Percentiles rank a stretch among this genome's conserved stretches.
Conservation (phyloP, 1,140 invertebrate species). For the Notospermus geniculatus region DNA sequence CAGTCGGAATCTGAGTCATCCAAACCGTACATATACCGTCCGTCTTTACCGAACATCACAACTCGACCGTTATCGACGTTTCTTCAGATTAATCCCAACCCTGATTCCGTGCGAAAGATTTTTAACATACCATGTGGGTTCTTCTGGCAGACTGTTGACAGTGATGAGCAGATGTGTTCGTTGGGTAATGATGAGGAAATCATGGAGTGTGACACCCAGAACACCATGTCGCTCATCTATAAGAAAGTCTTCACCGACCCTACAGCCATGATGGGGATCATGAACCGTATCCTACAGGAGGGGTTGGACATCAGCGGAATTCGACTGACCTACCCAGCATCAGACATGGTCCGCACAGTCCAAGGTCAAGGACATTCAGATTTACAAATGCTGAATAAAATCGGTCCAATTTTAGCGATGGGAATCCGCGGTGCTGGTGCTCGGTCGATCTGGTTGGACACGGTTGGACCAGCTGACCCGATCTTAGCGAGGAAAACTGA, state of each 20-base stretch:
- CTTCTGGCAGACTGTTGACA: conserved; percentile 49
- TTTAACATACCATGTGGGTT: conserved; percentile 46
- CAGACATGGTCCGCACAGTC: conserved; percentile 23
- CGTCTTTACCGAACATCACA: conserved; percentile 43
- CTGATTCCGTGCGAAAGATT: conserved; percentile 32
- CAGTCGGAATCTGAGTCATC: not conserved
- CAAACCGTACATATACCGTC: conserved; percentile 29
- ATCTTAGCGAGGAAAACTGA: conserved; percentile 43
- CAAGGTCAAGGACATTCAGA: conserved; percentile 14
- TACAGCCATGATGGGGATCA: conserved; percentile 40
- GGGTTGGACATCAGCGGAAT: conserved; percentile 40
- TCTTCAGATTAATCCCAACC: conserved; percentile 44
- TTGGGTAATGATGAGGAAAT: conserved; percentile 26
- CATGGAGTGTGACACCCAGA: conserved; percentile 41
- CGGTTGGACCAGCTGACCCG: conserved; percentile 47
- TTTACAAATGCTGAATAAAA: conserved; percentile 33
- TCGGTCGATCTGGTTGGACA: conserved; percentile 43
- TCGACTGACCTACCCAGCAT: conserved; percentile 35
- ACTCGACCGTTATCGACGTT: conserved; percentile 47
- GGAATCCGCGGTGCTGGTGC: conserved; percentile 44
- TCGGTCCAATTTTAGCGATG: conserved; percentile 46
- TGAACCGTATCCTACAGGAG: conserved; percentile 41
- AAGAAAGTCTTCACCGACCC: conserved; percentile 43
- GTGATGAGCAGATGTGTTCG: conserved; percentile 31
- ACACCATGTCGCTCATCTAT: conserved; percentile 48